phyloP scores from a whole-genome alignment of 2,888 invertebrate species.

The Drosophila glabriapex region DNA sequence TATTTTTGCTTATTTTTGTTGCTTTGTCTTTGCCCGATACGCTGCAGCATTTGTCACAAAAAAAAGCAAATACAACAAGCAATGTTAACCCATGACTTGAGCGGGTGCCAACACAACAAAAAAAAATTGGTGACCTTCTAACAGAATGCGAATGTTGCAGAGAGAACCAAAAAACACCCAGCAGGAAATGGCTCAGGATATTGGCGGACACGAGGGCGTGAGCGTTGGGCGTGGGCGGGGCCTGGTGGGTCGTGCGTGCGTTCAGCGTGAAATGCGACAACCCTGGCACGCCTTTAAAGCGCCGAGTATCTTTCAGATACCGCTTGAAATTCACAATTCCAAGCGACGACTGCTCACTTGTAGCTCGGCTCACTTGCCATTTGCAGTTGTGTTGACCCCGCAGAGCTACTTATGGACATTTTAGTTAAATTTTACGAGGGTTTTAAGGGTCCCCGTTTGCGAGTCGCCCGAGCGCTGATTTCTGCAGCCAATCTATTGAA shows the following conservation, averaged over 20 bases:
- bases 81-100: slow-evolving; percentile 71
- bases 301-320: slow-evolving; percentile 55
- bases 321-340: not conserved
- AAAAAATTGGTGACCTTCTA: slow-evolving; percentile 64
- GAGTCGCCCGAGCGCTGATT: slow-evolving; percentile 50
- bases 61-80: slow-evolving; percentile 1
- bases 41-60: slow-evolving; percentile 57
- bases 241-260: slow-evolving; percentile 51
- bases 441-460: slow-evolving; percentile 40
- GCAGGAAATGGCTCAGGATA: slow-evolving; percentile 73
- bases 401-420: slow-evolving; percentile 70
- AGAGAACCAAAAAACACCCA: slow-evolving; percentile 29
- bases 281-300: slow-evolving; percentile 36
- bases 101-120: slow-evolving; percentile 39
- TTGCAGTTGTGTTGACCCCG: slow-evolving; percentile 29
- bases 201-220: slow-evolving; percentile 43
- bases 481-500: slow-evolving; percentile 72
- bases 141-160: slow-evolving; percentile 32
- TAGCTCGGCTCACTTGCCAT: slow-evolving; percentile 38
- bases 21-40: slow-evolving; percentile 18
- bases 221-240: slow-evolving; percentile 15
- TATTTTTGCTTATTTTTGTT: not conserved
- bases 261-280: slow-evolving; percentile 67
- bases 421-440: slow-evolving; percentile 79
- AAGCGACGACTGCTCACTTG: slow-evolving; percentile 47